Conservation (phyloP, 1,140 invertebrate species). For the Pomacea maculata region DNA sequence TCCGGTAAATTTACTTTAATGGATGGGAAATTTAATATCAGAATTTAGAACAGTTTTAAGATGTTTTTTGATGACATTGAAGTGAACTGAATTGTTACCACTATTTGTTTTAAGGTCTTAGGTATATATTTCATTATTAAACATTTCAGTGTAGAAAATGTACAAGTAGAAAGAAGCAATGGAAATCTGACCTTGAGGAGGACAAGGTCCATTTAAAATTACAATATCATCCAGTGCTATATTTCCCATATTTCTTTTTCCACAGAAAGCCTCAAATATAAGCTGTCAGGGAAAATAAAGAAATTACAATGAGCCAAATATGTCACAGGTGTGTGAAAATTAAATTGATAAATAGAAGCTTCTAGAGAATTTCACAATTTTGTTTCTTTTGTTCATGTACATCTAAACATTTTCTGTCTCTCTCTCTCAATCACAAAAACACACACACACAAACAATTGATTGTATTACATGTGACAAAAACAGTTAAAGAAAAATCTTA, state of each 20-base stretch:
- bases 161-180: too few species aligned
- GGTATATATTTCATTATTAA: too few species aligned
- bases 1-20: neutral
- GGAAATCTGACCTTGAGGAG: slow-evolving; percentile 35
- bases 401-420: neutral
- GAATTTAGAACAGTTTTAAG: neutral
- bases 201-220: slow-evolving; percentile 39
- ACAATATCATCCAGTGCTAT: slow-evolving; percentile 58
- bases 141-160: too few species aligned
- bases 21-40: neutral
- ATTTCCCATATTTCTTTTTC: slow-evolving; percentile 35
- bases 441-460: neutral
- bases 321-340: neutral
- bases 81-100: too few species aligned
- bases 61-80: too few species aligned
- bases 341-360: too few species aligned
- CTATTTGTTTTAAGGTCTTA: too few species aligned
- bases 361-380: neutral
- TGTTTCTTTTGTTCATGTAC: too few species aligned
- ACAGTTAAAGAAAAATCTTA: too few species aligned
- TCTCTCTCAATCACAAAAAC: slow-evolving; percentile 3
- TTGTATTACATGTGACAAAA: neutral
- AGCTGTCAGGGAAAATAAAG: slow-evolving; percentile 17
- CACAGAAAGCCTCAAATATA: slow-evolving; percentile 27
- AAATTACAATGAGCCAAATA: neutral